These are phyloP conservation scores for Athalia circularis DNA, from an alignment of 2,888 invertebrate species.

Conservation along the genomic window DNA sequence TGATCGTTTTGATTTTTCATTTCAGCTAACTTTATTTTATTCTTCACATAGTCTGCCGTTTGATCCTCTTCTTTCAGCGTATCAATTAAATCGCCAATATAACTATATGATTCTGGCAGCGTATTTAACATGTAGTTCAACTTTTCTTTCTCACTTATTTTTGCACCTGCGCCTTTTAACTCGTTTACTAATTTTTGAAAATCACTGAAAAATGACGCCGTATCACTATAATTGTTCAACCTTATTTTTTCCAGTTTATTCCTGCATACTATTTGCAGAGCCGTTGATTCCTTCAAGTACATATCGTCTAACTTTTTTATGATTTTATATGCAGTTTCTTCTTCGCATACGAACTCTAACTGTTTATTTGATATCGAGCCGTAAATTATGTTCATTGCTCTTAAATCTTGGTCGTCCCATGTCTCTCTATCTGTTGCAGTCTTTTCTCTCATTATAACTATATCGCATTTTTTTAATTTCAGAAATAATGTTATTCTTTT, in stretches of 20 bases:
- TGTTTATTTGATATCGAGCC: slow-evolving; percentile 49
- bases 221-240: slow-evolving; percentile 48
- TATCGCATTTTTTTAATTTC: no score
- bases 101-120: slow-evolving; percentile 51
- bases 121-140: slow-evolving; percentile 53
- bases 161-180: slow-evolving; percentile 52
- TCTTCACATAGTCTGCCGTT: slow-evolving; percentile 53
- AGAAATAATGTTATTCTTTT: no score
- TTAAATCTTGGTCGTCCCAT: slow-evolving; percentile 45
- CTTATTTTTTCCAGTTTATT: slow-evolving; percentile 50
- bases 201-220: slow-evolving; percentile 46
- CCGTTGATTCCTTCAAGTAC: slow-evolving; percentile 47
- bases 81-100: slow-evolving; percentile 54
- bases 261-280: slow-evolving; percentile 50
- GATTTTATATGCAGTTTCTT: slow-evolving; percentile 48
- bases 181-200: slow-evolving; percentile 54
- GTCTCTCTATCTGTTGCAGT: slow-evolving; percentile 21
- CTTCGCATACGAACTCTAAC: slow-evolving; percentile 43
- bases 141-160: slow-evolving; percentile 53
- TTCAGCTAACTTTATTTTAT: slow-evolving; percentile 48
- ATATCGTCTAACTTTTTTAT: slow-evolving; percentile 50
- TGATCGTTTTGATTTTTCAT: slow-evolving; percentile 42
- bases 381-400: slow-evolving; percentile 45
- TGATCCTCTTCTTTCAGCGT: slow-evolving; percentile 49
- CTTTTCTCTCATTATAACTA: no score